Base-by-base conservation (phyloP, 2,797 vertebrate species). In the Ciconia nigra region DNA sequence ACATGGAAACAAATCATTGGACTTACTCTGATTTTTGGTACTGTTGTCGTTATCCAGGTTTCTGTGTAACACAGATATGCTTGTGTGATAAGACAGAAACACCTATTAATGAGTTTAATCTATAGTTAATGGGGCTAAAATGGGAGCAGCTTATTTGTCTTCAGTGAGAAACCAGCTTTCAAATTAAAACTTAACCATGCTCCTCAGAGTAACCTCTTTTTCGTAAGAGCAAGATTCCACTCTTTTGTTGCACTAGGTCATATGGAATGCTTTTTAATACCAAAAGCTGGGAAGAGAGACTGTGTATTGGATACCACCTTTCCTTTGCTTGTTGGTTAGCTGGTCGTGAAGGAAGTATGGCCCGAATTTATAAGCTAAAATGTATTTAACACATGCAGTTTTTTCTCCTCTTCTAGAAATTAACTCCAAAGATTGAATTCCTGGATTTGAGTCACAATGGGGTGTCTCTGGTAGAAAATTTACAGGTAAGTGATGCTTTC, bases 371-470 rank as follows among this genome's bases (percentile, higher is more conserved):
- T 10, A 49, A 63, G 28, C 39, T 49, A 9, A 70, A 73, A 24
- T 70, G 8, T 11, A 54, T 95, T 81, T 67, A 65, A 59, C 2
- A 5, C 1, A 0, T 29, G 5, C 4, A 1, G 51, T 49, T 89
- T 87, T 93, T 90, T 93, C 39, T 49, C 13, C 4, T 54, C 66
- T 91, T 97, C 42, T 88, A 99, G 99, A 99, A 99, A 98, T 95
- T 99, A 91, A 99, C 99, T 96, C 99, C 99, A 5, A 98, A 99
- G 97, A 99, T 99, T 91, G 99, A 99, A 96, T 99, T 99, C 97
- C 97, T 99, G 94, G 99, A 99, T 97, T 98, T 99, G 96, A 99
- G 99, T 96, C 98, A 99, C 98, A 99, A 99, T 94, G 98, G 98
- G 37, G 98, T 99, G 83, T 97, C 98, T 59, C 96, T 98, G 10